These are phyloP conservation scores for Tyto alba DNA, from an alignment of 2,113 vertebrate species.

Conservation along the genomic window DNA sequence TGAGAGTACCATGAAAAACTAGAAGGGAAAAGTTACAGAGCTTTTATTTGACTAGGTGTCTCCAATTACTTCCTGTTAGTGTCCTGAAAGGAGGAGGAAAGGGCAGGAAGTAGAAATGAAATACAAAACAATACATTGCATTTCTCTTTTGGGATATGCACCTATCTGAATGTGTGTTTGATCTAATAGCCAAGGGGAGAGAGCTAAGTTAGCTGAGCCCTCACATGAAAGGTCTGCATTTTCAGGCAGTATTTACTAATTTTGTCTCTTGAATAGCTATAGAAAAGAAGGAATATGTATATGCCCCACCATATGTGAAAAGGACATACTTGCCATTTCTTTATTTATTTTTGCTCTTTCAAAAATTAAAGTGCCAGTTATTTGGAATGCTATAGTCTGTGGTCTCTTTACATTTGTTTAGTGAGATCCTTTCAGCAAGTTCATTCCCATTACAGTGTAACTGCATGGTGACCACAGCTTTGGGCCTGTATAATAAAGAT, in stretches of 20 bases:
- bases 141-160: conserved; percentile 47
- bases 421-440: conserved; percentile 44
- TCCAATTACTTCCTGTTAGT: neutral
- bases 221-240: conserved; percentile 1
- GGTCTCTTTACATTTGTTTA: conserved; percentile 66
- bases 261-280: conserved; percentile 33
- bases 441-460: conserved; percentile 63
- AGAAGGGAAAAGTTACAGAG: neutral
- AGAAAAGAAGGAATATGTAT: conserved; percentile 18
- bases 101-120: neutral
- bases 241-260: conserved; percentile 25
- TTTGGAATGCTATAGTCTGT: conserved; percentile 70
- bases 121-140: neutral
- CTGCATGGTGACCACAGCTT: conserved; percentile 67
- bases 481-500: conserved; percentile 74
- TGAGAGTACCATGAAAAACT: neutral
- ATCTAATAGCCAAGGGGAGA: conserved; percentile 23
- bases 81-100: neutral
- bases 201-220: neutral
- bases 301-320: conserved; percentile 17
- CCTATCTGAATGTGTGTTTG: neutral
- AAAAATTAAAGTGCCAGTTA: conserved; percentile 68
- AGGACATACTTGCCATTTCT: conserved; percentile 57
- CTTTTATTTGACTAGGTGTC: neutral
- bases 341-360: conserved; percentile 68